Evolutionary conservation across 1,140 invertebrate species (phyloP).

Genomic region (Drosophila ambigua): DNA sequence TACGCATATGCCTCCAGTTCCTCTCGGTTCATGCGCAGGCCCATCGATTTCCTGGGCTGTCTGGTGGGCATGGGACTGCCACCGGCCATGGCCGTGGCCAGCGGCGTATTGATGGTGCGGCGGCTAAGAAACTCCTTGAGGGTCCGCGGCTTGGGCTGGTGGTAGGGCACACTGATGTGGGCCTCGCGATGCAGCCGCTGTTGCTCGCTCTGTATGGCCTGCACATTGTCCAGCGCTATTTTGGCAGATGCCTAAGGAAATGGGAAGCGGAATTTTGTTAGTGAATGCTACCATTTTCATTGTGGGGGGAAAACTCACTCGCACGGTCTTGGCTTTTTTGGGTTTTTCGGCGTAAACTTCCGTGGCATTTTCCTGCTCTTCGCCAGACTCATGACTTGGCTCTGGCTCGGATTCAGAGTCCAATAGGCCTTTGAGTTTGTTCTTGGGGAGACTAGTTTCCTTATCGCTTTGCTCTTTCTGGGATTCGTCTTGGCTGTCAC

Average conservation of each 20-base stretch:
- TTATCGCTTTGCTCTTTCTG: constrained; percentile 1
- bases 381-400: constrained; percentile 29
- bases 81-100: constrained; percentile 72
- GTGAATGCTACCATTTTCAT: not conserved
- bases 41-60: constrained; percentile 57
- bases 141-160: constrained; percentile 88
- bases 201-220: constrained; percentile 84
- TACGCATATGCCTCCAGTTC: constrained; percentile 85
- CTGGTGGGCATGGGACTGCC: constrained; percentile 65
- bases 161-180: constrained; percentile 88
- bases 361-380: constrained; percentile 23
- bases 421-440: constrained; percentile 54
- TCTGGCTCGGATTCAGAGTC: constrained; percentile 66
- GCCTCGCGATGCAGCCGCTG: constrained; percentile 88
- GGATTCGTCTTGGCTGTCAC: constrained; percentile 21
- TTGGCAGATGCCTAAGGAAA: constrained; percentile 82
- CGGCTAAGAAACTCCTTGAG: constrained; percentile 88
- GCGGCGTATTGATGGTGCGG: constrained; percentile 69
- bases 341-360: constrained; percentile 17
- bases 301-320: constrained; percentile 24
- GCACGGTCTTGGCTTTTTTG: constrained; percentile 45
- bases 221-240: constrained; percentile 83
- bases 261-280: not conserved
- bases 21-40: constrained; percentile 84
- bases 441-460: constrained; percentile 9